Percentiles rank a stretch among this genome's conserved stretches.
These are phyloP conservation scores for Stichodactyla helianthus DNA, from an alignment of 64 coral and sea anemone genomes.

Conservation along the genomic window DNA sequence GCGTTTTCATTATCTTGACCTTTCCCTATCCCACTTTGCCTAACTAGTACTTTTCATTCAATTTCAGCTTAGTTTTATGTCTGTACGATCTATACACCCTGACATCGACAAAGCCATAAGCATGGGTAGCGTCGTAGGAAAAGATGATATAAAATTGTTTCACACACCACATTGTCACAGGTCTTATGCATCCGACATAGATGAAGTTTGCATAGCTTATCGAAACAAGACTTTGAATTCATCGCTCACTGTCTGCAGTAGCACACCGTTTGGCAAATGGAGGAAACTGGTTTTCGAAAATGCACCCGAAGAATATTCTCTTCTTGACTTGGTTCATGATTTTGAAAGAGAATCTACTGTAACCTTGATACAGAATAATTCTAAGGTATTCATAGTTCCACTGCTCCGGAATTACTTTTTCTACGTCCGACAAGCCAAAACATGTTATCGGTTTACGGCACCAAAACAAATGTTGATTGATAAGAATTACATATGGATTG, in stretches of 20 bases:
- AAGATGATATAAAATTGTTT: slow-evolving; percentile 22
- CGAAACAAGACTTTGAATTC: not conserved
- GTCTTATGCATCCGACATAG: not conserved
- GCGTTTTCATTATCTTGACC: no score
- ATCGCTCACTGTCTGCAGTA: slow-evolving; percentile 11
- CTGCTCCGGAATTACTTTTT: no score
- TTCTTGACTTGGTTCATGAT: slow-evolving; percentile 28
- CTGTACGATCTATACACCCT: not conserved
- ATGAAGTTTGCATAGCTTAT: slow-evolving; percentile 31
- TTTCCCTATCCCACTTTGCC: not conserved
- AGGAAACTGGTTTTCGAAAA: not conserved
- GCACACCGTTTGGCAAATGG: slow-evolving; percentile 41
- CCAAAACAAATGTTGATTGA: no score
- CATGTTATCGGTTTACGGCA: no score
- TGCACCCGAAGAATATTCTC: not conserved
- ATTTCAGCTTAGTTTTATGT: not conserved
- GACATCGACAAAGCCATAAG: slow-evolving; percentile 37
- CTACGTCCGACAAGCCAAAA: no score
- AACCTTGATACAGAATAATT: slow-evolving; percentile 19
- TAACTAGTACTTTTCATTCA: not conserved
- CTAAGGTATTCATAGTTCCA: slow-evolving; percentile 15
- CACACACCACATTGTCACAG: slow-evolving; percentile 33
- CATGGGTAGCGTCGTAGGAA: not conserved
- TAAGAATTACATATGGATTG: no score
- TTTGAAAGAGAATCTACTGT: slow-evolving; percentile 38